Conservation (phyloP, 2,797 vertebrate species). For the Coregonus ussuriensis region DNA sequence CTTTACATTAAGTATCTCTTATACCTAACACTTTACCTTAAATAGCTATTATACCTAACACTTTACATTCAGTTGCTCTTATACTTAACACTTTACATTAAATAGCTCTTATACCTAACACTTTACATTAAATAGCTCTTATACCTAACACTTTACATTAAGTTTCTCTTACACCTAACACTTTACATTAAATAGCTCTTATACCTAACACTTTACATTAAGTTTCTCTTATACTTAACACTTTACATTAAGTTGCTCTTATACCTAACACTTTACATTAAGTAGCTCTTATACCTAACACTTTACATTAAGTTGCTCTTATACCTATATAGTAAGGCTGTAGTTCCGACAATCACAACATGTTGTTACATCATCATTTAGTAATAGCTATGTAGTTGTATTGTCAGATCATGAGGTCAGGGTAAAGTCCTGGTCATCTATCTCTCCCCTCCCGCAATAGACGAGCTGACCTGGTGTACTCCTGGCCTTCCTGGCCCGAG, state of each 20-base stretch:
- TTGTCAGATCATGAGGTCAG: not conserved
- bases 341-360: not conserved
- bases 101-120: no score
- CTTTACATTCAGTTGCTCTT: no score
- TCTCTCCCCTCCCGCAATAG: not conserved
- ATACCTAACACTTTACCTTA: no score
- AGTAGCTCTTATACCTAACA: no score
- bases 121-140: no score
- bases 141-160: no score
- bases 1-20: not conserved
- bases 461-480: conserved; percentile 72
- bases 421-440: not conserved
- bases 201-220: not conserved
- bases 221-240: no score
- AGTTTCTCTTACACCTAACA: rapidly evolving
- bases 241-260: not conserved
- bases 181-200: no score
- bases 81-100: not conserved
- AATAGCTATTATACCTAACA: not conserved
- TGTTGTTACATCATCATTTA: not conserved
- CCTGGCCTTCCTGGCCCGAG: conserved; percentile 54
- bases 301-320: no score
- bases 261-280: not conserved
- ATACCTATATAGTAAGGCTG: not conserved
- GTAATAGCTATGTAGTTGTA: not conserved